Evolutionary conservation across 1,140 invertebrate species (phyloP).

Genomic region (Meteorus sp.): DNA sequence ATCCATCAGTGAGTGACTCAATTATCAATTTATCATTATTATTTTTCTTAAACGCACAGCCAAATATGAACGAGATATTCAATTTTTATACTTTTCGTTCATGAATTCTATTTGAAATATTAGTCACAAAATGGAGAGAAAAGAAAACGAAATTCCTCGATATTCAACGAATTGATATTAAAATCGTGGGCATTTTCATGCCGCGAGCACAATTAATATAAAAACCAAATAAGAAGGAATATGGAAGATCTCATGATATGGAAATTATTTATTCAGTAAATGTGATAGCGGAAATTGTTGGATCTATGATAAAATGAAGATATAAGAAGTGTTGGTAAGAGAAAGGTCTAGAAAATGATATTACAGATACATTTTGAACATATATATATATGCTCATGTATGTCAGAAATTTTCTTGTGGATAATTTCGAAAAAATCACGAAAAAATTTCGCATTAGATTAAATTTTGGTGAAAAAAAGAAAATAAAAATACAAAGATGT

Average conservation of each 20-base stretch:
- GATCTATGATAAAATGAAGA: no score
- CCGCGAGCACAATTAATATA: neutral
- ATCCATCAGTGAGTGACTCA: slow-evolving; percentile 63
- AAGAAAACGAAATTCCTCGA: no score
- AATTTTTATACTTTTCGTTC: no score
- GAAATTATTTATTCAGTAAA: neutral
- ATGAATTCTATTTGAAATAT: no score
- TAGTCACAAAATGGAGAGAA: no score
- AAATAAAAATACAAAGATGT: neutral
- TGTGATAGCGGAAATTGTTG: neutral
- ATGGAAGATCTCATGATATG: slow-evolving; percentile 8
- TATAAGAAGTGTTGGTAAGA: no score
- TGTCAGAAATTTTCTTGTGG: neutral
- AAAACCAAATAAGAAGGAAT: no score
- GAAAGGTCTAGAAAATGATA: neutral
- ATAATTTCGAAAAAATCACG: neutral
- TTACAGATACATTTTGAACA: neutral
- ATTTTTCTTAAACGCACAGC: neutral
- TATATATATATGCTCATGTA: neutral
- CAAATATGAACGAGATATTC: no score
- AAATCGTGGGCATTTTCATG: neutral
- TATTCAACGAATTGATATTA: slow-evolving; percentile 6
- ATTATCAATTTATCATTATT: neutral
- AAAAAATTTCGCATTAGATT: neutral
- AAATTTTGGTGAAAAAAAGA: neutral